Percentiles rank a stretch among this genome's conserved stretches.
phyloP scores from a whole-genome alignment of 2,888 invertebrate species.

The Ectemnius cavifrons region DNA sequence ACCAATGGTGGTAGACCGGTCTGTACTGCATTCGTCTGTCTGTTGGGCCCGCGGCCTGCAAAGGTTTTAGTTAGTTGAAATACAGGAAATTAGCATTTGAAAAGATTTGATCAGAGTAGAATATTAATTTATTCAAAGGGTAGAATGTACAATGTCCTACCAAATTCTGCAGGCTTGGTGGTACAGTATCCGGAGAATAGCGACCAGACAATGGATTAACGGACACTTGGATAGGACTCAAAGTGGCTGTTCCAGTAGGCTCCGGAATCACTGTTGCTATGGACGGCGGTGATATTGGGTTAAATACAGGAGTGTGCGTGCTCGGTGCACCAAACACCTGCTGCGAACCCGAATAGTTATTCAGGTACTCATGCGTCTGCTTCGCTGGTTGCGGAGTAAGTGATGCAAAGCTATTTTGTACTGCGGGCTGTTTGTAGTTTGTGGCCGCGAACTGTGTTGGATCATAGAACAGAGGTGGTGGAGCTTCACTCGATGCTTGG shows the following conservation, averaged over 20 bases:
- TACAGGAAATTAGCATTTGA: not conserved
- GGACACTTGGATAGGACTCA: slow-evolving; percentile 73
- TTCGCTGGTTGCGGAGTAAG: slow-evolving; percentile 23
- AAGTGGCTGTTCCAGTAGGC: slow-evolving; percentile 71
- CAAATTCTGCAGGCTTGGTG: slow-evolving; percentile 72
- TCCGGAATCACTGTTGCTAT: slow-evolving; percentile 66
- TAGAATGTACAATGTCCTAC: slow-evolving; percentile 51
- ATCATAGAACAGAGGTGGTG: slow-evolving; percentile 64
- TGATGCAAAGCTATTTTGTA: slow-evolving; percentile 15
- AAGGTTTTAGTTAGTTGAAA: not conserved
- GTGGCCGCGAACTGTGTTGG: slow-evolving; percentile 57
- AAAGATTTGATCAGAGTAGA: not conserved
- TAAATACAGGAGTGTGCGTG: slow-evolving; percentile 31
- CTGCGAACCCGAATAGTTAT: slow-evolving; percentile 6
- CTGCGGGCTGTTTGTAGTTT: slow-evolving; percentile 6
- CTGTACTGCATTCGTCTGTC: slow-evolving; percentile 78
- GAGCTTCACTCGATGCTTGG: slow-evolving; percentile 4
- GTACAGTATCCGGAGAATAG: slow-evolving; percentile 63
- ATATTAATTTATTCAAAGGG: no score
- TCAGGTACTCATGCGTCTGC: slow-evolving; percentile 37
- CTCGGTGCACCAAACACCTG: slow-evolving; percentile 26
- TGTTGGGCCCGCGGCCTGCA: slow-evolving; percentile 42
- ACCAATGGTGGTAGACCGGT: slow-evolving; percentile 89
- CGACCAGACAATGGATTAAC: slow-evolving; percentile 62
- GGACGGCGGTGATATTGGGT: slow-evolving; percentile 34